Evolutionary conservation across 2,797 vertebrate genomes (phyloP).

Genomic region (Lateolabrax maculatus): DNA sequence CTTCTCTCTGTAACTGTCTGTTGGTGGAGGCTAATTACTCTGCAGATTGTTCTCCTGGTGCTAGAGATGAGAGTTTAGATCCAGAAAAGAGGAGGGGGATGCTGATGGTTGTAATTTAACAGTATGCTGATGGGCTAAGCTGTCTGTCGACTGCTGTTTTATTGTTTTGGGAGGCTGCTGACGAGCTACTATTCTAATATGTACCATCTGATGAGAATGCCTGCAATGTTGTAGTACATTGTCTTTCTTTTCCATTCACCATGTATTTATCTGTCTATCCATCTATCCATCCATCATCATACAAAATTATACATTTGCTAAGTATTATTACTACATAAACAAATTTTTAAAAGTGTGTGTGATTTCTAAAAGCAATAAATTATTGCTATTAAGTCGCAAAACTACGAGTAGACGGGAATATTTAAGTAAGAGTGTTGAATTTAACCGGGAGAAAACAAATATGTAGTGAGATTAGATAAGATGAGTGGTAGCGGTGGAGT

Average conservation of each 20-base stretch:
- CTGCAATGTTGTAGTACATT: slow-evolving; percentile 46
- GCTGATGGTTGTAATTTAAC: slow-evolving; percentile 84
- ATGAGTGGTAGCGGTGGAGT: background rate
- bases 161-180: slow-evolving; percentile 79
- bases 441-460: slow-evolving; percentile 9
- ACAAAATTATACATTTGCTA: background rate
- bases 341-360: background rate
- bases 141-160: slow-evolving; percentile 82
- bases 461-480: slow-evolving; percentile 21
- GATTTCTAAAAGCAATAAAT: background rate
- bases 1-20: slow-evolving; percentile 84
- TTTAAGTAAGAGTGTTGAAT: background rate
- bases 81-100: slow-evolving; percentile 66
- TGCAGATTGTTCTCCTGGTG: slow-evolving; percentile 88
- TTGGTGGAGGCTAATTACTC: slow-evolving; percentile 87
- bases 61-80: slow-evolving; percentile 86
- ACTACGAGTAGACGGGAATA: background rate
- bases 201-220: slow-evolving; percentile 63
- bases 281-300: background rate
- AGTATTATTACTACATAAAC: background rate
- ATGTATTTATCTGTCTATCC: slow-evolving; percentile 7
- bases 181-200: slow-evolving; percentile 76
- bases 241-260: background rate
- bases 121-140: slow-evolving; percentile 81
- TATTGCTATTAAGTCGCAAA: background rate